Evolutionary conservation across 2,888 invertebrate genomes (phyloP).

Genomic region (Neocrepidodera transversa): DNA sequence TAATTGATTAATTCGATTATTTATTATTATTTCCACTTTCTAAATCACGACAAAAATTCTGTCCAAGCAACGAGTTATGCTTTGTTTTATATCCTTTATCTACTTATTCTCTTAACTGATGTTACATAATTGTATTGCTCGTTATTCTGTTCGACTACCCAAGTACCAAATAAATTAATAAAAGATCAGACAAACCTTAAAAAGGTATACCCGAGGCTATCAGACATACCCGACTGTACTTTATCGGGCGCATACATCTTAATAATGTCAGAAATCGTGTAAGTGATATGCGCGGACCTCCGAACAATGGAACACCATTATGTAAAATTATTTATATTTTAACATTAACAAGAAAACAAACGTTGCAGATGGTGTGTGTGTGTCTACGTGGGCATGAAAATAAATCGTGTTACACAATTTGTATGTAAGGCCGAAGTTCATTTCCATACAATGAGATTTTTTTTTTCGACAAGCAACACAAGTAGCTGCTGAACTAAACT

Average conservation of each 20-base stretch:
- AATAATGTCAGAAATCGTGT: slow-evolving; percentile 26
- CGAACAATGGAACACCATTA: slow-evolving; percentile 38
- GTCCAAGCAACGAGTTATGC: too few relatives aligned
- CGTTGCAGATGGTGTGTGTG: slow-evolving; percentile 32
- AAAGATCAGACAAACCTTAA: background rate
- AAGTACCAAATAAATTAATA: background rate
- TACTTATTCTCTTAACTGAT: background rate
- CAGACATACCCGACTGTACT: background rate
- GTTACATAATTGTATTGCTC: background rate
- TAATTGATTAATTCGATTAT: too few relatives aligned
- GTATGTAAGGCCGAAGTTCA: slow-evolving; percentile 38
- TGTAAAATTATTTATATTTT: slow-evolving; percentile 37
- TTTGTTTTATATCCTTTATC: too few relatives aligned
- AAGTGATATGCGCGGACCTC: slow-evolving; percentile 25
- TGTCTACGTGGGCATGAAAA: slow-evolving; percentile 38
- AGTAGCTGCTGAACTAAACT: slow-evolving; percentile 30
- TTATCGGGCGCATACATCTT: slow-evolving; percentile 24
- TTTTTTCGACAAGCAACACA: slow-evolving; percentile 26
- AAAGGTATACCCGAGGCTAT: slow-evolving; percentile 1
- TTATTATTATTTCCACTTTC: too few relatives aligned
- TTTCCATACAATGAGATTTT: slow-evolving; percentile 44
- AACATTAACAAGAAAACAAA: slow-evolving; percentile 39
- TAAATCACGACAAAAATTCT: too few relatives aligned
- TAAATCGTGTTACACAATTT: slow-evolving; percentile 46
- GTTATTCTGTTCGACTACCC: background rate